Evolutionary conservation across 2,888 invertebrate genomes (phyloP).

Genomic region (Nemoura dubitans): DNA sequence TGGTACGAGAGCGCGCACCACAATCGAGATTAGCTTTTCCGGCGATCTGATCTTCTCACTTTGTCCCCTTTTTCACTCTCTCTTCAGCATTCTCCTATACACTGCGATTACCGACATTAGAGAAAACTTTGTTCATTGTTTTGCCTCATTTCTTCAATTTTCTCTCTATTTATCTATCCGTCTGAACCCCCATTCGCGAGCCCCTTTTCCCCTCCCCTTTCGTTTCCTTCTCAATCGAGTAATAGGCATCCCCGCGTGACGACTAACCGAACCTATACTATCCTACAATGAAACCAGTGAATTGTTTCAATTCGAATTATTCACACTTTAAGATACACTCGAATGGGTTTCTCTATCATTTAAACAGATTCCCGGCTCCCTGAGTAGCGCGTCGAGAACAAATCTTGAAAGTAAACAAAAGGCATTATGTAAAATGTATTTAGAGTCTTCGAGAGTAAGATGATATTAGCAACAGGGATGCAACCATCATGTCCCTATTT

Average conservation of each 20-base stretch:
- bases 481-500: slow-evolving; percentile 40
- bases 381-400: slow-evolving; percentile 9
- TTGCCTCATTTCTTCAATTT: slow-evolving; percentile 52
- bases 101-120: slow-evolving; percentile 29
- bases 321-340: slow-evolving; percentile 49
- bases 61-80: slow-evolving; percentile 14
- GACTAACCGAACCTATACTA: slow-evolving; percentile 15
- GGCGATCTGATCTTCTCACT: slow-evolving; percentile 36
- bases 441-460: background rate
- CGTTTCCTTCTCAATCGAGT: slow-evolving; percentile 25
- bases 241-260: slow-evolving; percentile 36
- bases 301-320: slow-evolving; percentile 51
- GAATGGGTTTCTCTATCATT: slow-evolving; percentile 42
- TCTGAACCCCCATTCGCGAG: slow-evolving; percentile 35
- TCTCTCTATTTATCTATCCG: slow-evolving; percentile 51
- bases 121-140: slow-evolving; percentile 48
- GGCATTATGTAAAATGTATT: slow-evolving; percentile 26
- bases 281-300: slow-evolving; percentile 48
- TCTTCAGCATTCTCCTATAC: background rate
- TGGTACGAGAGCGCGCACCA: background rate
- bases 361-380: slow-evolving; percentile 24
- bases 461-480: background rate
- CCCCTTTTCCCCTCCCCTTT: slow-evolving; percentile 2
- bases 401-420: slow-evolving; percentile 40
- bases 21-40: slow-evolving; percentile 23